Evolutionary conservation across 1,140 invertebrate species (phyloP), one percentile per base, ranked within the genome.

Genomic region (Orius laevigatus): DNA sequence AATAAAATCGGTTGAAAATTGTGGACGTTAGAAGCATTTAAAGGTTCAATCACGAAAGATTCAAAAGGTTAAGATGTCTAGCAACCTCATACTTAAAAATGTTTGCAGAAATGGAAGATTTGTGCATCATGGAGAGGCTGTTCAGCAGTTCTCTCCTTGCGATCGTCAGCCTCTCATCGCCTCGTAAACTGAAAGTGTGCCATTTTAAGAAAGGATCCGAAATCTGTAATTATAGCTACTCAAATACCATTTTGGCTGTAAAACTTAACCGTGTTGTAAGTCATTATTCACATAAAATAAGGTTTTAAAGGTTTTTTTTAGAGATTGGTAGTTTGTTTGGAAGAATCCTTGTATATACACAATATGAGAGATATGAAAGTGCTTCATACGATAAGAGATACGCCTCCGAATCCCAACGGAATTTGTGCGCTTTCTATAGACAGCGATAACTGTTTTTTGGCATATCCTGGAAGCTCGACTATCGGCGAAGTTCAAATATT

Each of bases 301-400:
- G n/a, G n/a, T 4, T 38, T 38, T 12, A 38, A 12, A 4, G 3
- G 3, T 16, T 38, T 16, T 54, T 73, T 73, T 10, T 71, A 92
- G 82, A 75, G 95, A 60, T 70, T 98, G 61, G 82, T 98, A 48
- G 95, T 98, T 53, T 98, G 94, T 67, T 67, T 98, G 56, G 93
- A 98, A 67, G 94, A 98, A 65, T 91, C 86, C 48, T 71, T 98
- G 48, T 95, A 96, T 64, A 96, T 99, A 61, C 94, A 99, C 72
- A 97, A 97, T 69, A 96, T 98, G 55, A 76, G 86, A 41, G 94
- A 98, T 64, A 98, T 98, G 94, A 95, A 93, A 69, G 86, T 98
- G 20, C 71, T 98, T 55, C 95, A 98, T 64, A 97, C 90, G 46
- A 98, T 99, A 61, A 75, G 91, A 54, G 94, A 98, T 63, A 98